These are phyloP conservation scores for Palythoa grandis DNA, from an alignment of 92 coral and sea anemone species.

Conservation along the genomic window DNA sequence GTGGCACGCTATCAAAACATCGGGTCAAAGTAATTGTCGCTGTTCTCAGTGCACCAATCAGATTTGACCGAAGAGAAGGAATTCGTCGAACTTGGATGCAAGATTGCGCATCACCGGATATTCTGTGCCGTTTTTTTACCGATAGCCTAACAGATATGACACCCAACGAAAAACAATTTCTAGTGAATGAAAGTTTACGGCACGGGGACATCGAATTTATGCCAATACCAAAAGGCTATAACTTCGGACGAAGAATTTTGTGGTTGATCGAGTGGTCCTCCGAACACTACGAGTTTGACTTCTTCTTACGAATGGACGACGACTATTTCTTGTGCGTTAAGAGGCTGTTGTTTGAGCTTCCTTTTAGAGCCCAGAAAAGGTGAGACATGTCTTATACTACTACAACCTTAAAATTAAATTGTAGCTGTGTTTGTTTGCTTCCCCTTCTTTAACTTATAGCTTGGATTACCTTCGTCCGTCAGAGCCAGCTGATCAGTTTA, in stretches of 20 bases:
- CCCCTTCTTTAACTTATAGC: background rate
- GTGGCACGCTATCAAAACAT: slow-evolving; percentile 10
- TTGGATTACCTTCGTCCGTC: too few species aligned
- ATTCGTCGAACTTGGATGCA: slow-evolving; percentile 90
- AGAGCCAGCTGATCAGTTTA: background rate
- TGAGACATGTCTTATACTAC: background rate
- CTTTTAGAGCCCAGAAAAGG: slow-evolving; percentile 59
- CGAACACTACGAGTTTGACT: slow-evolving; percentile 77
- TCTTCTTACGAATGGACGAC: slow-evolving; percentile 89
- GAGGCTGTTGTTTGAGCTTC: slow-evolving; percentile 80
- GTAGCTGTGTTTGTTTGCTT: background rate
- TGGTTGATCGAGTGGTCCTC: slow-evolving; percentile 90
- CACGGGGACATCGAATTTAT: slow-evolving; percentile 78
- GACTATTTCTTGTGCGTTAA: slow-evolving; percentile 91
- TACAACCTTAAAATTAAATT: too few species aligned
- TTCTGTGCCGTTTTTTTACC: slow-evolving; percentile 89
- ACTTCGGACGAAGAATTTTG: slow-evolving; percentile 83
- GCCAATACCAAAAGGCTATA: slow-evolving; percentile 78
- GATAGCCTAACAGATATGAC: slow-evolving; percentile 73
- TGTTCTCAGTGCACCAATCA: slow-evolving; percentile 86
- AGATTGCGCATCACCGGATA: slow-evolving; percentile 66
- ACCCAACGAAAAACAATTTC: slow-evolving; percentile 56
- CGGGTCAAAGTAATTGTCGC: slow-evolving; percentile 72
- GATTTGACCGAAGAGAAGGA: slow-evolving; percentile 86
- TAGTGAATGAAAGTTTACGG: slow-evolving; percentile 62